Evolutionary conservation across 2,888 invertebrate genomes (phyloP).

Genomic region (Galerucella nymphaeae): DNA sequence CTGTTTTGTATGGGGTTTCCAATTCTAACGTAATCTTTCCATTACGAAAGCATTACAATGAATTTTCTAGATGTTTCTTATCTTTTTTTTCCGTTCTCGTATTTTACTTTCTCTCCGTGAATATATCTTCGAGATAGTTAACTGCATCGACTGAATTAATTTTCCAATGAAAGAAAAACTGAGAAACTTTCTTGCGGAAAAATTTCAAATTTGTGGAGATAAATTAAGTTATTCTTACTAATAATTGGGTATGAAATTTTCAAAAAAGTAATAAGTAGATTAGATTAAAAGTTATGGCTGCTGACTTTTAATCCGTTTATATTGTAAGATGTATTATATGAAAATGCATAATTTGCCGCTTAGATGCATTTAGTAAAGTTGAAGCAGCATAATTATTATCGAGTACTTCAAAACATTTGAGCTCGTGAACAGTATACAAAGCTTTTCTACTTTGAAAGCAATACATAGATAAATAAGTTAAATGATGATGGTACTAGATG

Average conservation of each 20-base stretch:
- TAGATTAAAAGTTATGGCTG: no score
- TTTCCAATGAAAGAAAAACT: conserved; percentile 29
- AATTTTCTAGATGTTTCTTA: conserved; percentile 52
- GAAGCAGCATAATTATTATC: no score
- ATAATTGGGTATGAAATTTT: conserved; percentile 2
- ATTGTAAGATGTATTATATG: no score
- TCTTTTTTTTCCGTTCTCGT: conserved; percentile 43
- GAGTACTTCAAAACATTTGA: no score
- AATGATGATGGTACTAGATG: no score
- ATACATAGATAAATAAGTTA: no score
- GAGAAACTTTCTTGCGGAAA: conserved; percentile 4
- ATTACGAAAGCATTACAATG: conserved; percentile 57
- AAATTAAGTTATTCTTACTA: background rate
- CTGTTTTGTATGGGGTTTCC: conserved; percentile 51
- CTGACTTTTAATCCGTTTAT: no score
- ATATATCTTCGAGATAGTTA: conserved; percentile 39
- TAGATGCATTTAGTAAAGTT: no score
- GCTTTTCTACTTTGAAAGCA: no score
- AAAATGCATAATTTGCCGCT: no score
- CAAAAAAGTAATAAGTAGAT: no score
- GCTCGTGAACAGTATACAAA: no score
- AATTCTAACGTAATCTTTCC: conserved; percentile 57
- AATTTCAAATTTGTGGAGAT: background rate
- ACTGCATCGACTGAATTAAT: conserved; percentile 42
- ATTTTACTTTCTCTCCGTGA: conserved; percentile 35